A percentile compares a stretch with the other conserved stretches of the same genome.
Conservation (phyloP, 2,888 invertebrate genomes). For the Euplexia lucipara region DNA sequence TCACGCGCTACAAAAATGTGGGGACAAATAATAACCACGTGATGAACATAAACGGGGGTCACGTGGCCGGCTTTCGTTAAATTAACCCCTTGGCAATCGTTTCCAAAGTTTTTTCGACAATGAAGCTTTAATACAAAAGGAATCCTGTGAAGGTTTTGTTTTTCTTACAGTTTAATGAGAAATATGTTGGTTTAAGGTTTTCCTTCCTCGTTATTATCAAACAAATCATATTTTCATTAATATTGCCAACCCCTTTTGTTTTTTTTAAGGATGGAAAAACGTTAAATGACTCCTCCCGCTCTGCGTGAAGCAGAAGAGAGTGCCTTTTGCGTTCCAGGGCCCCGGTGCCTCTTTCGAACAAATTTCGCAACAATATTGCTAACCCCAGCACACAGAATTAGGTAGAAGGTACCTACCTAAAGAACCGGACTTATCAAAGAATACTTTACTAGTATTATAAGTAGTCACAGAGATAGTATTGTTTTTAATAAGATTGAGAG, state of each 20-base stretch:
- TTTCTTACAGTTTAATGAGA: neutral
- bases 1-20: conserved; percentile 33
- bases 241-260: neutral
- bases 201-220: neutral
- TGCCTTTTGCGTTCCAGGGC: no score
- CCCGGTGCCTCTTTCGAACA: no score
- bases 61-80: conserved; percentile 27
- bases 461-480: no score
- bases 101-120: conserved; percentile 12
- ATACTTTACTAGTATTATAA: no score
- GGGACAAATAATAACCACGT: conserved; percentile 24
- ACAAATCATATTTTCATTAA: neutral
- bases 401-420: no score
- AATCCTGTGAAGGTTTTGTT: conserved; percentile 8
- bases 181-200: neutral
- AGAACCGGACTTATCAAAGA: no score
- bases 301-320: no score
- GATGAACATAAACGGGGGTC: conserved; percentile 20
- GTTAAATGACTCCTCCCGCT: no score
- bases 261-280: no score
- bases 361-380: no score
- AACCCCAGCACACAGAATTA: no score
- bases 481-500: no score
- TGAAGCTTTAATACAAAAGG: conserved; percentile 14
- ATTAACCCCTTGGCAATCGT: conserved; percentile 18